Evolutionary conservation across 2,888 invertebrate species (phyloP).

Genomic region (Homarus gammarus): DNA sequence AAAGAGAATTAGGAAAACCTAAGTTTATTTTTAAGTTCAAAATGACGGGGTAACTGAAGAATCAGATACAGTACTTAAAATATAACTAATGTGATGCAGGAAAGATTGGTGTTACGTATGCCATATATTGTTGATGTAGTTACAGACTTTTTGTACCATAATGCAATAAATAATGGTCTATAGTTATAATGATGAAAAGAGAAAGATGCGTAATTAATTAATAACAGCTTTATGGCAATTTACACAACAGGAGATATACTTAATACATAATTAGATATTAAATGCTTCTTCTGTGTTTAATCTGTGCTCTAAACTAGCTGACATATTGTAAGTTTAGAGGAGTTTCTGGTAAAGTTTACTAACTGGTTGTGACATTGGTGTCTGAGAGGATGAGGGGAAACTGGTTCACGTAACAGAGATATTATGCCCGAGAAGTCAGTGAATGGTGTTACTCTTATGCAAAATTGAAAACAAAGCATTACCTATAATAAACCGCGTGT

Average conservation of each 20-base stretch:
- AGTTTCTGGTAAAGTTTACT: slow-evolving; percentile 23
- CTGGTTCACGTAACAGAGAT: slow-evolving; percentile 3
- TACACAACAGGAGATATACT: background rate
- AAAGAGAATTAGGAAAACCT: background rate
- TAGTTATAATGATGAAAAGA: no score
- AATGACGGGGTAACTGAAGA: slow-evolving; percentile 1
- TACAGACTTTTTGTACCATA: background rate
- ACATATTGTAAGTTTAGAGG: background rate
- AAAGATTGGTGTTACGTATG: background rate
- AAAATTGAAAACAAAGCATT: background rate
- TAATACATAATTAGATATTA: background rate
- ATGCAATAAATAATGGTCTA: no score
- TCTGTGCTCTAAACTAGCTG: background rate
- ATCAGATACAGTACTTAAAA: background rate
- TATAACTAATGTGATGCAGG: background rate
- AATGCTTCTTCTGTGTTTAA: slow-evolving; percentile 20
- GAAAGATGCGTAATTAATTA: slow-evolving; percentile 14
- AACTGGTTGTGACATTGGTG: slow-evolving; percentile 64
- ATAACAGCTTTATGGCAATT: slow-evolving; percentile 42
- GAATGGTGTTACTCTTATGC: background rate
- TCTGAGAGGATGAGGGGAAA: slow-evolving; percentile 43
- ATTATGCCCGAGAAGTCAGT: background rate
- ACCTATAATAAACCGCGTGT: background rate
- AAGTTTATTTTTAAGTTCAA: background rate
- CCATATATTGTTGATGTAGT: background rate